Evolutionary conservation across 1,140 invertebrate species (phyloP).

Genomic region (Aradophagus sp.): DNA sequence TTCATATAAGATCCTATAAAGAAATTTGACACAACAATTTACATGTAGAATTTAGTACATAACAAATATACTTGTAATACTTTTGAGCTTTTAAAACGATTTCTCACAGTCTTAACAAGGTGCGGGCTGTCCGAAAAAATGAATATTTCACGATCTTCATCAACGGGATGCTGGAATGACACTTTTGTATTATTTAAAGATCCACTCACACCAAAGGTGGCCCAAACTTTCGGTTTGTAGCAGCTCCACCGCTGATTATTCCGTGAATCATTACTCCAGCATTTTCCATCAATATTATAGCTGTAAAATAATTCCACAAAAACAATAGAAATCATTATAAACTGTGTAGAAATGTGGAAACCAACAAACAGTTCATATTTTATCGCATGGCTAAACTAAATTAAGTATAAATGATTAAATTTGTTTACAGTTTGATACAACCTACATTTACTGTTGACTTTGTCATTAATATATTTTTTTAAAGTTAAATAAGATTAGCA

Average conservation of each 20-base stretch:
- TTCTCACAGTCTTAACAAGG: conserved; percentile 8
- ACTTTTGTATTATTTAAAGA: not conserved
- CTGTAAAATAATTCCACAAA: not conserved
- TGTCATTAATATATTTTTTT: too few relatives aligned
- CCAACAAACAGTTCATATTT: not conserved
- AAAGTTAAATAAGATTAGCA: too few relatives aligned
- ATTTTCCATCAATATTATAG: not conserved
- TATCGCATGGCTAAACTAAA: too few relatives aligned
- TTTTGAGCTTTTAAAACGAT: not conserved
- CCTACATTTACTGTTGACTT: too few relatives aligned
- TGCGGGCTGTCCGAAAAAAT: conserved; percentile 18
- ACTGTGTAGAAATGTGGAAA: not conserved
- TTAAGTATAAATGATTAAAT: too few relatives aligned
- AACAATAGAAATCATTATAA: not conserved
- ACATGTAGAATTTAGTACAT: not conserved
- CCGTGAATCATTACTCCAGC: conserved; percentile 9
- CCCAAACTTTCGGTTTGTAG: conserved; percentile 8
- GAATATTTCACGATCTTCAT: conserved; percentile 6
- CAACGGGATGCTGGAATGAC: conserved; percentile 1
- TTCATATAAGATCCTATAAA: too few relatives aligned
- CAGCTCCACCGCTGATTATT: conserved; percentile 6
- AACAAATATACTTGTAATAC: not conserved
- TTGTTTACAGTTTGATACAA: too few relatives aligned
- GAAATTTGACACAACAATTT: not conserved
- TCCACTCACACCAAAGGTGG: conserved; percentile 8